Evolutionary conservation across 2,888 invertebrate genomes (phyloP).

Genomic region (Eilema sororculum): DNA sequence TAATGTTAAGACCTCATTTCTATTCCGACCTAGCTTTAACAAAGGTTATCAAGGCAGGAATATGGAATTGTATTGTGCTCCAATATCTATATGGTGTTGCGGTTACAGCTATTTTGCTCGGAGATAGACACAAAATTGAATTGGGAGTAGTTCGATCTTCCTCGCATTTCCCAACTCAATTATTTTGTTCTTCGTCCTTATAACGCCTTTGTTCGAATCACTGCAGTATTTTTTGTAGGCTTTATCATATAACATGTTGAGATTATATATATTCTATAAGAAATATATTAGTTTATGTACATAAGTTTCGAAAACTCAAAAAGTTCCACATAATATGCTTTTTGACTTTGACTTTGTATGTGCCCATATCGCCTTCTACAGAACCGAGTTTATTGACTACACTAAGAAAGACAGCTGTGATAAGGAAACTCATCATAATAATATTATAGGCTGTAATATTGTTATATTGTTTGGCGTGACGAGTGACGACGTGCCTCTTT

Average conservation of each 20-base stretch:
- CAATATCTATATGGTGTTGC: slow-evolving; percentile 12
- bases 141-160: slow-evolving; percentile 56
- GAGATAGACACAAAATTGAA: slow-evolving; percentile 60
- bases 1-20: slow-evolving; percentile 19
- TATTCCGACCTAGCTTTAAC: slow-evolving; percentile 17
- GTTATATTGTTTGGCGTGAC: not conserved
- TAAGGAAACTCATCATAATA: not conserved
- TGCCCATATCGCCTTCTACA: too few relatives aligned
- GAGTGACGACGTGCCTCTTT: not conserved
- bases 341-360: too few relatives aligned
- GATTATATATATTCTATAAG: not conserved
- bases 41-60: slow-evolving; percentile 15
- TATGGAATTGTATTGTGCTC: slow-evolving; percentile 22
- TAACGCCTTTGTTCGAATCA: slow-evolving; percentile 22
- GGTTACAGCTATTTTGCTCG: slow-evolving; percentile 51
- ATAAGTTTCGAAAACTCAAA: too few relatives aligned
- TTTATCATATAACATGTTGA: not conserved
- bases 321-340: too few relatives aligned
- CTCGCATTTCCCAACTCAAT: slow-evolving; percentile 67
- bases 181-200: slow-evolving; percentile 53
- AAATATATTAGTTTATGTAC: too few relatives aligned
- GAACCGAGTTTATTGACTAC: too few relatives aligned
- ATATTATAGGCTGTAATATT: not conserved
- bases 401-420: not conserved
- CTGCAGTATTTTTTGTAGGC: slow-evolving; percentile 20